These are phyloP conservation scores for Miniopterus natalensis DNA, from an alignment of 2,113 vertebrate genomes.

Conservation along the genomic window DNA sequence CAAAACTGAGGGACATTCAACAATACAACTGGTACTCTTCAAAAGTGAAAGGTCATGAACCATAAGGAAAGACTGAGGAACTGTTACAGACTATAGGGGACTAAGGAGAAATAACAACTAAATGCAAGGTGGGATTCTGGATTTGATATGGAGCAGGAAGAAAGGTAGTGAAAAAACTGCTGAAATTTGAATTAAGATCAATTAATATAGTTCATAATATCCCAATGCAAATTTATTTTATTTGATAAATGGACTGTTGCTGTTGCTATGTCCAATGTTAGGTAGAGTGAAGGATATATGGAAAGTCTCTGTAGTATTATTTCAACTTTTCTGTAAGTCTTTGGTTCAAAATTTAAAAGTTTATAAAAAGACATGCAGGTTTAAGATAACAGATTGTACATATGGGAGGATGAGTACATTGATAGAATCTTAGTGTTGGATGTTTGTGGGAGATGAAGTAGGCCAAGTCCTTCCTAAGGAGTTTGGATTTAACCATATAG, in stretches of 20 bases:
- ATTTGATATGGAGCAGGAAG: background rate
- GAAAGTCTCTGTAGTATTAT: background rate
- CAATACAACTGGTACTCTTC: background rate
- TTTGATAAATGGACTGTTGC: background rate
- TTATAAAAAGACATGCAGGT: background rate
- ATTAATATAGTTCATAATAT: background rate
- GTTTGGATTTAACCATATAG: background rate
- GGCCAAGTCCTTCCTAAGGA: background rate
- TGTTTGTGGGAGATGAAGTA: background rate
- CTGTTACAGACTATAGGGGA: background rate
- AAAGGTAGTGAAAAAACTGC: background rate
- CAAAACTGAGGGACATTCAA: background rate
- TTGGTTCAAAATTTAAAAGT: background rate
- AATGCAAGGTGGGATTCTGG: background rate
- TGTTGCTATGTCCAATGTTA: background rate
- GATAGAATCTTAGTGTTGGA: background rate
- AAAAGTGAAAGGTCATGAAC: background rate
- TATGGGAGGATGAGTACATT: background rate
- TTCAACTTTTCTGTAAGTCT: background rate
- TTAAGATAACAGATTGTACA: background rate
- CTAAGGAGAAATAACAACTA: background rate
- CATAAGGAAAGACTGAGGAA: background rate
- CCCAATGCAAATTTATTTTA: background rate
- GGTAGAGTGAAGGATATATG: background rate
- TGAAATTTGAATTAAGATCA: background rate